Evolutionary conservation across 2,797 vertebrate species (phyloP), one percentile per base, ranked within the genome.

Genomic region (Pelobates cultripes): DNA sequence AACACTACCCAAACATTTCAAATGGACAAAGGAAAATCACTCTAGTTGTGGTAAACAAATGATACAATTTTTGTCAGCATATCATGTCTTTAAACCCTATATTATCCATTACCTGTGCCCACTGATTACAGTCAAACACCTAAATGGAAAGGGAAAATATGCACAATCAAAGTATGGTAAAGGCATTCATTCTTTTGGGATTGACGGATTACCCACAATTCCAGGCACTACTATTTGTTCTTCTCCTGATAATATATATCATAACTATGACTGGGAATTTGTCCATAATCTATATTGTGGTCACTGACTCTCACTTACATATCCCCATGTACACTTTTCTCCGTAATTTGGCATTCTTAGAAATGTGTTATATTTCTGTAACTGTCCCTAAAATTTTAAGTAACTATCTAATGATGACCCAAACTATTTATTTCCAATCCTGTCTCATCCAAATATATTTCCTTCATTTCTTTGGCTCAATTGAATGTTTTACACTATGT

Each of bases 291-390:
- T 0, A 69, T 6, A 45, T 84, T 4, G 68, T 75, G 47, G 14
- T 79, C 55, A 6, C 55, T 40, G 67, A 84, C 41, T 73, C 77
- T 0, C 66, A 66, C 9, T 67, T 79, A 60, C 73, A 75, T 51
- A 75, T 55, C 0, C 66, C 82, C 40, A 84, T 79, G 82, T 84
- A 77, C 43, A 44, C 71, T 61, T 82, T 82, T 51, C 68, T 82
- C 3, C 7, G 68, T 17, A 82, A 77, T 15, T 70, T 84, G 55
- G 69, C 82, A 47, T 69, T 84, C 17, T 64, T 75, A 15, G 77
- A 84, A 4, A 15, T 75, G 55, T 66, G 73, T 40, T 78, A 75
- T 10, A 64, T 78, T 69, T 75, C 82, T 2, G 79, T 78, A 28
- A 75, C 77, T 3, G 64, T 79, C 42, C 77, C 73, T 3, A 77